Conservation (phyloP, 2,797 vertebrate genomes). For the Triplophysa yarkandensis region DNA sequence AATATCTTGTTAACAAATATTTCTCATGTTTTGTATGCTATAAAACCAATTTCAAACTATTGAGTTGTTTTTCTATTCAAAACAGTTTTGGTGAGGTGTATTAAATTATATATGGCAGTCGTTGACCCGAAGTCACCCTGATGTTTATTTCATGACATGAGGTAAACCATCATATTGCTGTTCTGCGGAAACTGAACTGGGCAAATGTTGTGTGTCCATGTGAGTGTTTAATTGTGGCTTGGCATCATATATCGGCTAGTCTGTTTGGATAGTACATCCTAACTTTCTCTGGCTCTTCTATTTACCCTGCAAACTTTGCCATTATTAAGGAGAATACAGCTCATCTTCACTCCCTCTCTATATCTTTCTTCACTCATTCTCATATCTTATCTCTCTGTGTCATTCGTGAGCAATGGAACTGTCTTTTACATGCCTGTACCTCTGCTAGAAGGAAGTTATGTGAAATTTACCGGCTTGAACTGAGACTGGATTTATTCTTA, state of each 20-base stretch:
- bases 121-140: slow-evolving; percentile 72
- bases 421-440: slow-evolving; percentile 14
- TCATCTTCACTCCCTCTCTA: slow-evolving; percentile 16
- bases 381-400: slow-evolving; percentile 21
- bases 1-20: no score
- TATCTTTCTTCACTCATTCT: not conserved
- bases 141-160: slow-evolving; percentile 80
- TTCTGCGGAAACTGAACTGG: slow-evolving; percentile 1
- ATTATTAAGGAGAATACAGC: slow-evolving; percentile 18
- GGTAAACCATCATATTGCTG: slow-evolving; percentile 65
- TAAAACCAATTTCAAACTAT: not conserved
- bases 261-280: slow-evolving; percentile 19
- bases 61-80: not conserved
- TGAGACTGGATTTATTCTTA: not conserved
- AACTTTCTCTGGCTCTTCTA: slow-evolving; percentile 14
- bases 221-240: slow-evolving; percentile 2
- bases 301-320: slow-evolving; percentile 11
- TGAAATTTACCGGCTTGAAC: slow-evolving; percentile 13
- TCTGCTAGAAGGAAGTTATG: slow-evolving; percentile 10
- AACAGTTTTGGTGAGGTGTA: not conserved
- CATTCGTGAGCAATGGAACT: slow-evolving; percentile 13
- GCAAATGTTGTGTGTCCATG: not conserved
- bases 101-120: not conserved
- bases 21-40: not conserved
- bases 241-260: slow-evolving; percentile 11